Evolutionary conservation across 2,888 invertebrate genomes (phyloP).

Genomic region (Monopis laevigella): DNA sequence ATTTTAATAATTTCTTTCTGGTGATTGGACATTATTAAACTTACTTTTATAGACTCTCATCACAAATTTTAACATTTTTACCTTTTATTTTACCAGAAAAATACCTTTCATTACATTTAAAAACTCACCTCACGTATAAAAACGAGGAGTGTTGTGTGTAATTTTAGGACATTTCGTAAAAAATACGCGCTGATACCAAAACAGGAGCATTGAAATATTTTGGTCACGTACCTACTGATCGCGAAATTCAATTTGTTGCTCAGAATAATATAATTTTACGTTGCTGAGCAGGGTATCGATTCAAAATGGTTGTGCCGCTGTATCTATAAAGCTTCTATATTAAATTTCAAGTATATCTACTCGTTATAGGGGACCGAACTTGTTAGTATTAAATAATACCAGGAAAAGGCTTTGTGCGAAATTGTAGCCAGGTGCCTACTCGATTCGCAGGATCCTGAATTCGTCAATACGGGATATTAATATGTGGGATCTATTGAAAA

Average conservation of each 20-base stretch:
- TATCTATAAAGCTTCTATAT: slow-evolving; percentile 11
- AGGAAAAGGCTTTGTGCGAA: not conserved
- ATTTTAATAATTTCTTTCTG: no score
- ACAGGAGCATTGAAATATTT: slow-evolving; percentile 10
- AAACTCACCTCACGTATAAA: not conserved
- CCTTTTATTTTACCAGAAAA: no score
- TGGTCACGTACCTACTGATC: slow-evolving; percentile 39
- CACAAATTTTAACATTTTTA: no score
- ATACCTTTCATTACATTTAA: no score
- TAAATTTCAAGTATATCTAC: slow-evolving; percentile 8
- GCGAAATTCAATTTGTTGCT: slow-evolving; percentile 39
- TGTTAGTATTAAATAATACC: slow-evolving; percentile 7
- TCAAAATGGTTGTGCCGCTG: slow-evolving; percentile 24
- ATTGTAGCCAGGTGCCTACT: no score
- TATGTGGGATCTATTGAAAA: no score
- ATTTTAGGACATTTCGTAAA: slow-evolving; percentile 3
- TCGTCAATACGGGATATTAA: no score
- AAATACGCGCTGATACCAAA: slow-evolving; percentile 7
- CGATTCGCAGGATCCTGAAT: no score
- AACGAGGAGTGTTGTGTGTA: not conserved
- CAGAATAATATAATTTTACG: slow-evolving; percentile 48
- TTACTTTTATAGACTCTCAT: no score
- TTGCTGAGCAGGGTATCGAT: slow-evolving; percentile 38
- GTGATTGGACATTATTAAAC: no score
- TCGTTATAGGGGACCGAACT: not conserved